Base-by-base conservation (phyloP, 2,888 invertebrate species). In the Noctua janthina region DNA sequence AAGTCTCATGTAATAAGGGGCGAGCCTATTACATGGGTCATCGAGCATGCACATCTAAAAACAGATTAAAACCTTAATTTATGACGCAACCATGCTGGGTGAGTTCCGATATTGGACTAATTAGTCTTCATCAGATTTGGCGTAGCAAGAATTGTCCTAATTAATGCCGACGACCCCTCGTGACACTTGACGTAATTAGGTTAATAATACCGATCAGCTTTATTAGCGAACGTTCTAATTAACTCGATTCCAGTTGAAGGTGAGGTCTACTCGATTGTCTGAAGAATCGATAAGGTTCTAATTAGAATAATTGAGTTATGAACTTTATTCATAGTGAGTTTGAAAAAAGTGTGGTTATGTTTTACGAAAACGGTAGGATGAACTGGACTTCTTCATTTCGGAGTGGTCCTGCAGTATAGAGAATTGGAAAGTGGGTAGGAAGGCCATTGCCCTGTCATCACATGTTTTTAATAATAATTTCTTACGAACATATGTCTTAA, bases 221-320 rank as follows among this genome's bases (percentile, higher is more conserved):
- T 94, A 96, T 96, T 96, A 96, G 90, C 91, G 91, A 93, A 92
- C 93, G 94, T 87, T 92, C 94, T 94, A 94, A 96, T 96, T 96
- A 95, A 92, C 89, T 91, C 86, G 82, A 85, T 91, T 89, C 85
- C 89, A 89, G 88, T 88, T 91, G 90, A 92, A 93, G 92, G 91
- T 92, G 90, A 92, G 88, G 86, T 86, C 87, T 78, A 70, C 82
- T 83, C 83, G 82, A 89, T 88, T 82, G 84, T 56, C 62, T 74
- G 79, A 86, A 74, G 80, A 77, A 84, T 90, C 87, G 79, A 90
- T 89, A 81, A 49, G 23, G 17, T 23, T 3, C 49, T n/a, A 72
- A 79, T 79, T 67, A 76, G 43, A n/a, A 0, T 77, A 80, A 82
- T 71, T 73, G 39, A 51, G 62, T 70, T 73, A 68, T 78, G 2